These are phyloP conservation scores for Scaptomyza caliginosa DNA, from an alignment of 2,888 invertebrate species.

Conservation along the genomic window DNA sequence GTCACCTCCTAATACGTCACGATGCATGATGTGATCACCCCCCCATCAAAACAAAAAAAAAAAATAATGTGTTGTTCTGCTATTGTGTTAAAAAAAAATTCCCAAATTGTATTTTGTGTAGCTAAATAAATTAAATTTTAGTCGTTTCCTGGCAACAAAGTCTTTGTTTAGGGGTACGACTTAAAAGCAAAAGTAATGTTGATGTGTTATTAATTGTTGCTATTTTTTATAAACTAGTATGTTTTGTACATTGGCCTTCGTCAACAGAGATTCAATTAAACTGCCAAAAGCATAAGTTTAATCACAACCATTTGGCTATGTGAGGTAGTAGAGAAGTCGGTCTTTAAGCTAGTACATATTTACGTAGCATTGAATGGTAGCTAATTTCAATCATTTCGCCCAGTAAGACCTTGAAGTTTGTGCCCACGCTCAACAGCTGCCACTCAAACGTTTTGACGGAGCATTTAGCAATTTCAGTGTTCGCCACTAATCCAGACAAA, in stretches of 20 bases:
- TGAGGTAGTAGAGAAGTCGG: not conserved
- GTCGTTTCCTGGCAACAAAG: not conserved
- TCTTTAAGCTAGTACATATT: not conserved
- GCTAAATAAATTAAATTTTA: not conserved
- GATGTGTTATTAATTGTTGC: too few relatives aligned
- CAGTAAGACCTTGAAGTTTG: not conserved
- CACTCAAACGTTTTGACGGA: constrained; percentile 44
- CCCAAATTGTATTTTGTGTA: not conserved
- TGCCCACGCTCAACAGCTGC: constrained; percentile 15
- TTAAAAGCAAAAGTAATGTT: not conserved
- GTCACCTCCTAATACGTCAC: not conserved
- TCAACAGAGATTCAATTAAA: not conserved
- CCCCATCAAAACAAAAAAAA: not conserved
- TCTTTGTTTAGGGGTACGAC: too few relatives aligned
- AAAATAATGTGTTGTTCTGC: not conserved
- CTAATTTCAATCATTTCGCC: not conserved
- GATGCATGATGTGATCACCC: not conserved
- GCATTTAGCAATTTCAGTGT: constrained; percentile 52
- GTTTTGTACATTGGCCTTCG: not conserved
- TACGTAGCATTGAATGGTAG: not conserved
- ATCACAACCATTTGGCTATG: too few relatives aligned
- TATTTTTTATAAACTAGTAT: too few relatives aligned
- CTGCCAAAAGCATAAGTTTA: not conserved
- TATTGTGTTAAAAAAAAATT: not conserved
- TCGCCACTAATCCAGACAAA: constrained; percentile 68